Evolutionary conservation across 2,113 vertebrate genomes (phyloP).

Genomic region (Naja naja): DNA sequence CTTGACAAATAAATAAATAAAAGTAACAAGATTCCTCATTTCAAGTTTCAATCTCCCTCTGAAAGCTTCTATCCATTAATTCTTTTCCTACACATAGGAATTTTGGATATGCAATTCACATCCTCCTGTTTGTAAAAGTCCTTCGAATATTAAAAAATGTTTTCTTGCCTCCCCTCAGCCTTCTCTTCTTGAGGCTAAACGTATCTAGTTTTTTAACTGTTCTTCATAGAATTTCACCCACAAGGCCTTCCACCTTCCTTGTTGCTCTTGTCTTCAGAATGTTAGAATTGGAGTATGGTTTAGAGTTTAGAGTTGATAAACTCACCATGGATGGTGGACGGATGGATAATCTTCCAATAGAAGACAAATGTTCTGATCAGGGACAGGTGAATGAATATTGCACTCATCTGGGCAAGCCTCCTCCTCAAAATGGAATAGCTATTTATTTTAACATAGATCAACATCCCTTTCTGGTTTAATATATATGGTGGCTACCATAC

Average conservation of each 20-base stretch:
- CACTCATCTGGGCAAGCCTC: too few relatives aligned
- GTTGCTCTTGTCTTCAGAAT: neutral
- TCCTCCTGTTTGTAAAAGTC: neutral
- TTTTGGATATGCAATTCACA: neutral
- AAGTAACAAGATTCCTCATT: neutral
- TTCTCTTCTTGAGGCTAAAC: neutral
- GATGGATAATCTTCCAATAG: neutral
- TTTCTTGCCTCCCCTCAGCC: neutral
- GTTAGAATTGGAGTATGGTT: neutral
- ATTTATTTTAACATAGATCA: neutral
- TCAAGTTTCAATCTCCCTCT: neutral
- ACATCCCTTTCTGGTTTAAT: neutral
- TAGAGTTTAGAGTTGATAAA: neutral
- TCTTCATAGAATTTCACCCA: neutral
- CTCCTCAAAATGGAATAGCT: neutral
- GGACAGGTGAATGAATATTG: neutral
- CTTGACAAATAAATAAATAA: too few relatives aligned
- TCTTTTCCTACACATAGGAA: neutral
- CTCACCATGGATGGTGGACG: neutral
- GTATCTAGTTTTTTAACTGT: neutral
- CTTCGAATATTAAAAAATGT: neutral
- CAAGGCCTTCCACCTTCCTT: neutral
- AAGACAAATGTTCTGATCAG: neutral
- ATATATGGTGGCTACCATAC: neutral
- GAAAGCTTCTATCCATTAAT: neutral